phyloP scores from a whole-genome alignment of 1,140 invertebrate species.

The Spodoptera litura region DNA sequence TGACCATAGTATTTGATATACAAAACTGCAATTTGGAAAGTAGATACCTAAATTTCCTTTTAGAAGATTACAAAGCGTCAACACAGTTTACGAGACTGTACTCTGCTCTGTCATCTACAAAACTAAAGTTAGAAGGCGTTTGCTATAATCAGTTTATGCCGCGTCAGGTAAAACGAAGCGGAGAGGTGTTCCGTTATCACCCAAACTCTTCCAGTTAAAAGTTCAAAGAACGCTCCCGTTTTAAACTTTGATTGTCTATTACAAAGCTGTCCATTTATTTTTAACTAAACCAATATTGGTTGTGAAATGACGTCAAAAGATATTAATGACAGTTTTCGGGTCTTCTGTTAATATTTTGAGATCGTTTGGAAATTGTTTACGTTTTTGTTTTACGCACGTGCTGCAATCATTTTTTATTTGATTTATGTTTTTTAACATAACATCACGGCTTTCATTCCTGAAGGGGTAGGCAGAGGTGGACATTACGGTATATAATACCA shows the following conservation, averaged over 20 bases:
- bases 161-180: slow-evolving; percentile 38
- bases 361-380: too few species aligned
- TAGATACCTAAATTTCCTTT: too few species aligned
- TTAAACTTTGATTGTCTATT: slow-evolving; percentile 68
- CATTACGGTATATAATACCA: too few species aligned
- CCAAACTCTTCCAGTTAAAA: slow-evolving; percentile 69
- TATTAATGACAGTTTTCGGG: background rate
- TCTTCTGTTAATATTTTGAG: background rate
- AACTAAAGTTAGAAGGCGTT: slow-evolving; percentile 15
- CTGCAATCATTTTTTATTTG: too few species aligned
- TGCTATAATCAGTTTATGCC: slow-evolving; percentile 38
- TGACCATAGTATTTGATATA: too few species aligned
- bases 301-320: slow-evolving; percentile 3
- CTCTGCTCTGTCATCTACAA: slow-evolving; percentile 4
- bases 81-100: background rate
- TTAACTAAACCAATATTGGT: slow-evolving; percentile 48
- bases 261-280: slow-evolving; percentile 55
- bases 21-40: too few species aligned
- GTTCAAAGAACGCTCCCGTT: slow-evolving; percentile 59
- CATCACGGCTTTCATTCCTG: too few species aligned
- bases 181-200: slow-evolving; percentile 52
- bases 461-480: too few species aligned
- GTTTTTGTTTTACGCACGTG: too few species aligned
- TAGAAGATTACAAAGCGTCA: background rate
- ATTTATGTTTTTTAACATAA: too few species aligned